These are phyloP conservation scores for Indicator indicator DNA, from an alignment of 2,113 vertebrate species.

Conservation along the genomic window DNA sequence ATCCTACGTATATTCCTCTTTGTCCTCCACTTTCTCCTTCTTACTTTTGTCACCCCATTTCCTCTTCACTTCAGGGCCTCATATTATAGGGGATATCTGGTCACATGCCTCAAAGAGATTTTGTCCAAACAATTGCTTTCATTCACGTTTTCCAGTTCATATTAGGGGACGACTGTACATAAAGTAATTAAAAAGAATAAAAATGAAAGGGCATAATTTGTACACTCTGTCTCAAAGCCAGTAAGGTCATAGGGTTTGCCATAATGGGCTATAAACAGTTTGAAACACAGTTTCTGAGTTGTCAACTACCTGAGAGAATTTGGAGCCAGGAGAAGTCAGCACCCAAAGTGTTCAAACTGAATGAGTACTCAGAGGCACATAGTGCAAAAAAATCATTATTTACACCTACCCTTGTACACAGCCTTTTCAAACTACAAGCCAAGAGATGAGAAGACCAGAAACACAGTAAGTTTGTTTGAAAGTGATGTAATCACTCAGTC, in stretches of 20 bases:
- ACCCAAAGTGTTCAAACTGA: neutral
- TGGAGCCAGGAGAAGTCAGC: neutral
- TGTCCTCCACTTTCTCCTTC: neutral
- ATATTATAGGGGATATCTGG: neutral
- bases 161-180: neutral
- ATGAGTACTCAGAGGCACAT: neutral
- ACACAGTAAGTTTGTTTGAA: neutral
- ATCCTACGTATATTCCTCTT: neutral
- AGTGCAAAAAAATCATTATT: neutral
- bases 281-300: neutral
- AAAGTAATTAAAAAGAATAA: neutral
- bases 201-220: neutral
- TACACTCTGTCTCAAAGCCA: neutral
- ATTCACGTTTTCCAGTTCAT: neutral
- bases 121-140: neutral
- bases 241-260: neutral
- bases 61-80: neutral
- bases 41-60: neutral
- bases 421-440: conserved; percentile 26
- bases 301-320: neutral
- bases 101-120: neutral
- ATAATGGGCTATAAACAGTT: neutral
- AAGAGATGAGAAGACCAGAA: conserved; percentile 42
- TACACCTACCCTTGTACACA: neutral
- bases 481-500: neutral